Base-by-base conservation (phyloP, 1,140 invertebrate genomes). In the Leptinotarsa texana region DNA sequence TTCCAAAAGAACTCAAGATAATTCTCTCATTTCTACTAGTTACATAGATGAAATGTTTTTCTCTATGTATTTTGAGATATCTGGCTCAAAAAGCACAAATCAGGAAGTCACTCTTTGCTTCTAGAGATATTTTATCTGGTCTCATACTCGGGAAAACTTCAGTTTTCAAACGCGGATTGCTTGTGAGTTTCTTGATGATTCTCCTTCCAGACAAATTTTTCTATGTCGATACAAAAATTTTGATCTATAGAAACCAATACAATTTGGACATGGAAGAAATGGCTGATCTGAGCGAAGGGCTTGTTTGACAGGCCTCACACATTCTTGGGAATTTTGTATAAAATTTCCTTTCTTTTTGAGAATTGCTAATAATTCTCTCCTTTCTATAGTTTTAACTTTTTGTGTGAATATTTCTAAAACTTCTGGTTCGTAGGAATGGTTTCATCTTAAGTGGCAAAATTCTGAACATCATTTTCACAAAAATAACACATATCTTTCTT, bases 141-240 rank as follows among this genome's bases (percentile, higher is more conserved):
- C 74, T 68, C 79, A 80, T 80, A 18, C 69, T 27, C 17, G 76
- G 68, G 75, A 80, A 80, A 42, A 80, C 77, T 70, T 79, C 75
- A 62, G 66, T 62, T 72, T 70, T 74, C 61, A 80, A 75, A 66
- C 47, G 67, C 13, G 18, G 48, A n/a, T n/a, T 17, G 49, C 48
- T 63, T 72, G 69, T 22, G 61, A 15, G 22, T 72, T 15, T 4
- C 15, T 1, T 57, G 51, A 17, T 17, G 1, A 4, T 8, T 70
- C 42, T 8, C 48, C 69, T 24, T 15, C 6, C 13, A 48, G 6
- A 70, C n/a, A 33, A 11, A 17, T 17, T 57, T 72, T 72, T 62
- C 51, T 72, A 27, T 72, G 70, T 3, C 70, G 6, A 62, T 72
- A 72, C 18, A 72, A 62, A 13, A 72, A 48, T 72, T 72, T 63